Percentiles rank a stretch among this genome's conserved stretches.
Evolutionary conservation across 2,113 vertebrate genomes (phyloP).

Genomic region (Calidris pygmaea): DNA sequence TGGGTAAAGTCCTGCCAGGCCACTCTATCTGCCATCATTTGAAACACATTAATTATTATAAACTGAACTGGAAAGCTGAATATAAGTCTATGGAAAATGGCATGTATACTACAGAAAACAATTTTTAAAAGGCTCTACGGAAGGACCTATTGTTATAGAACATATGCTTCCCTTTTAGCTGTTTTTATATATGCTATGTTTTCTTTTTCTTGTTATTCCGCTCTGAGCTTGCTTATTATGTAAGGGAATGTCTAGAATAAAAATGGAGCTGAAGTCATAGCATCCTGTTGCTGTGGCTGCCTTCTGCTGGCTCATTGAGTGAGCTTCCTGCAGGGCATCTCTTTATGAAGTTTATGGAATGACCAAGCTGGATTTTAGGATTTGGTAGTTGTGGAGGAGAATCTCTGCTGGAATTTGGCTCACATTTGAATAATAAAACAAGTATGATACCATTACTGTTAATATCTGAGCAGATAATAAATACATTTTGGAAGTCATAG

Average conservation of each 20-base stretch:
- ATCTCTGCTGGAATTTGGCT: not conserved
- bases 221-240: not conserved
- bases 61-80: not conserved
- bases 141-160: not conserved
- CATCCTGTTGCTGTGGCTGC: not conserved
- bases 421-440: not conserved
- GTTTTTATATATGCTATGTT: not conserved
- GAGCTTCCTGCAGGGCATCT: not conserved
- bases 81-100: not conserved
- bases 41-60: not conserved
- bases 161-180: not conserved
- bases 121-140: not conserved
- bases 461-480: not conserved
- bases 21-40: not conserved
- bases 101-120: not conserved
- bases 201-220: not conserved
- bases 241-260: not conserved
- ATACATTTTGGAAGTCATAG: not conserved
- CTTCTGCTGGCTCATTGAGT: not conserved
- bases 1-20: not conserved
- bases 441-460: not conserved
- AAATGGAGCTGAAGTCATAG: not conserved
- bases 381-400: not conserved
- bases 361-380: not conserved
- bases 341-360: not conserved